Evolutionary conservation across 2,888 invertebrate genomes (phyloP), one percentile per base, ranked within the genome.

Genomic region (Orchestes rusci): DNA sequence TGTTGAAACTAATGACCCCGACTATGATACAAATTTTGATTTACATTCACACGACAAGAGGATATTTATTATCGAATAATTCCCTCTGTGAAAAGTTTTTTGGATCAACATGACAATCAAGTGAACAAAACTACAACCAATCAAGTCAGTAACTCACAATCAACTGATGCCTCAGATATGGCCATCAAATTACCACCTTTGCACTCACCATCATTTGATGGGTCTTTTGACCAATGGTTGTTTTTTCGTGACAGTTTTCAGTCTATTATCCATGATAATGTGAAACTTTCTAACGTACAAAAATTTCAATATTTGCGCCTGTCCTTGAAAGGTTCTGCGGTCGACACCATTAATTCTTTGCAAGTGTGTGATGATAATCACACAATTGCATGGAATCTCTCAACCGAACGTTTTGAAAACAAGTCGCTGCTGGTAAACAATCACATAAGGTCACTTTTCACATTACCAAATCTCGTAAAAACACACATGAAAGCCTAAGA

Each of bases 321-420:
- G 8, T 37, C 42, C 13, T 16, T 46, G 16, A 42, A 46, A 29
- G 42, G 45, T 30, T 16, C n/a, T 8, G 49, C 46, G 12, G 37
- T 30, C 13, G 38, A 47, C 2, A 31, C 23, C 3, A 34, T 49
- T 20, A 23, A 17, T 20, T 38, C 37, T n/a, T 28, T 49, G 3
- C 12, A 42, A 34, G 23, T 42, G 20, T 42, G 30, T n/a, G 37
- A 42, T 16, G 35, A 13, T 19, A 51, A 46, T 47, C 50, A 51
- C 29, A 17, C 7, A n/a, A 29, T 34, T 12, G 51, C 50, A 16
- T 50, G 46, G 47, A 10, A 39, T 13, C 15, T 50, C 18, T 17
- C 47, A 15, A 13, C 12, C 4, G 33, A 50, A 29, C 23, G 51
- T 16, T 51, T 37, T 27, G 43, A 51, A 43, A 50, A 51, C 34